Conservation (phyloP, 2,113 vertebrate genomes). For the Charadrius vociferus region DNA sequence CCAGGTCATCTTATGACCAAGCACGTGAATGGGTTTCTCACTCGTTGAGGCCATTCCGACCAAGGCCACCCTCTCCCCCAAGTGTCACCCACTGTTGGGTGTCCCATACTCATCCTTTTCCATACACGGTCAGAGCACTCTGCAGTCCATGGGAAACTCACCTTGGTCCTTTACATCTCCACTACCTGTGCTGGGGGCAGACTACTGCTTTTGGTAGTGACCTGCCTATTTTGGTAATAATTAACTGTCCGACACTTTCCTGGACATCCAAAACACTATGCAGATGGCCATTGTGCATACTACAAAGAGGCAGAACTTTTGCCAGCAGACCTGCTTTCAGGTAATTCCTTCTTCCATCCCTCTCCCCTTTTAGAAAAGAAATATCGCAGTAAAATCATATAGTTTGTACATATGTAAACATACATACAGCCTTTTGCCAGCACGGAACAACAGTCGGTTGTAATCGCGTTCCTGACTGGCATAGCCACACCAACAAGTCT, state of each 20-base stretch:
- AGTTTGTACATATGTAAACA: background rate
- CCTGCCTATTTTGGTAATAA: background rate
- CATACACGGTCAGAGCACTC: rapidly evolving
- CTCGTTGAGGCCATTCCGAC: rapidly evolving
- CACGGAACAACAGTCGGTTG: background rate
- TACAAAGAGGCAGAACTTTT: background rate
- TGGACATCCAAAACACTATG: background rate
- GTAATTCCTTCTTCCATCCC: background rate
- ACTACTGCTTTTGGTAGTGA: rapidly evolving
- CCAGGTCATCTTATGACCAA: rapidly evolving
- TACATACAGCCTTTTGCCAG: background rate
- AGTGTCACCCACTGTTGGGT: rapidly evolving
- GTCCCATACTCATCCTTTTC: rapidly evolving
- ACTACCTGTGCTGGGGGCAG: rapidly evolving
- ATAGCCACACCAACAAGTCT: background rate
- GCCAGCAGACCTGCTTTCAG: too few relatives aligned
- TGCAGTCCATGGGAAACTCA: too few relatives aligned
- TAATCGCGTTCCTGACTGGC: rapidly evolving
- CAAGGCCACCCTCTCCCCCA: background rate
- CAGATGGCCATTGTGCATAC: rapidly evolving
- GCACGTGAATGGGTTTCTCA: background rate
- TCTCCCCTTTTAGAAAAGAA: background rate
- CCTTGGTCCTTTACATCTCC: background rate
- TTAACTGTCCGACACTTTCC: rapidly evolving
- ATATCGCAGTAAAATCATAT: rapidly evolving